Evolutionary conservation across 2,113 vertebrate genomes (phyloP), one percentile per base, ranked within the genome.

Genomic region (Dolichotis patagonum): DNA sequence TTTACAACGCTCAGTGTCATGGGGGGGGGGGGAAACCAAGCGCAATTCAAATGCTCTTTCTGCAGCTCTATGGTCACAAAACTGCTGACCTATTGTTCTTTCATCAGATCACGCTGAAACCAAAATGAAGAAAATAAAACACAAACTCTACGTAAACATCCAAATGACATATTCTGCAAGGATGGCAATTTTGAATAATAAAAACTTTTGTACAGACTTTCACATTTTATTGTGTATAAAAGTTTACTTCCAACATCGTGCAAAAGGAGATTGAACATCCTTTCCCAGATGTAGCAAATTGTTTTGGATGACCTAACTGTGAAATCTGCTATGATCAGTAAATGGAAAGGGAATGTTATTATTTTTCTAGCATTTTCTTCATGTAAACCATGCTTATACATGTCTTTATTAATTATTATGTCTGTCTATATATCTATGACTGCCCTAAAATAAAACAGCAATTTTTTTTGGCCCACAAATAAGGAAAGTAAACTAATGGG

Each of bases 1-100:
- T 98, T 97, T 98, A 97, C 93, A 98, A 93, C 95, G 63, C 97
- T 97, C 96, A 97, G 97, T 88, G 94, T 95, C 97, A 98, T 94
- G 22, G 22, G 96, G 90, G 86, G 22, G 22, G 96, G 90, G 97
- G 98, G 96, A 97, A 95, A 96, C 97, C 97, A 96, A 98, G 93
- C 94, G 96, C 85, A 94, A 91, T 97, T 93, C 96, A 96, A 98
- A 98, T 84, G 92, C 95, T 97, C 96, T 88, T 98, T 97, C 12
- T 93, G 97, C 85, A 97, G 91, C 97, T 98, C 96, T 98, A 26
- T 83, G 86, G 81, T 94, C 93, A 82, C 96, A 97, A 98, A 98
- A 98, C 85, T 98, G 98, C 98, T 98, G 98, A 98, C 97, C 96
- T 85, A 46, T 93, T 96, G 96, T 98, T 98, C 98, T 98, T 96